Evolutionary conservation across 2,113 vertebrate species (phyloP), one percentile per base, ranked within the genome.

Genomic region (Zosterops pallidus): DNA sequence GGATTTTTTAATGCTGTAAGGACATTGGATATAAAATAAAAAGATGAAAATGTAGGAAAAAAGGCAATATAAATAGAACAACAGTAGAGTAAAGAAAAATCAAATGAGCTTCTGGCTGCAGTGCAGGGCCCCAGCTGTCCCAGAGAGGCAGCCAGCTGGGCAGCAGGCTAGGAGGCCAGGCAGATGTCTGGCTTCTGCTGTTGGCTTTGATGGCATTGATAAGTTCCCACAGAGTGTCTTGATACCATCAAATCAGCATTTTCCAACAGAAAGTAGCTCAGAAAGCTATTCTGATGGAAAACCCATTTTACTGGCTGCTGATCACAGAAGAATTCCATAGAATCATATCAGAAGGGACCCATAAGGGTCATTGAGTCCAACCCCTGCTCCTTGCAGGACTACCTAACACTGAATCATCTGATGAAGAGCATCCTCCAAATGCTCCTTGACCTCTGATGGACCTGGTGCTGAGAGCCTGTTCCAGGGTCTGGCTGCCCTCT

Each of bases 121-220:
- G 80, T 4, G 1, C 2, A 5, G 60, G 22, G 56, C 26, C 76
- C 80, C 91, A 97, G 94, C 89, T 95, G 89, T 82, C 91, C 95
- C 72, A 75, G 62, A 44, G 74, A 94, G 44, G 46, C 77, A 78
- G 89, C 94, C 86, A 95, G 89, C 60, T 94, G 86, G 89, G 93
- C 89, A 95, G 89, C 95, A 89, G 72, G 83, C 84, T 53, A 53
- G 56, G 74, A 72, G 78, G 82, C 89, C 29, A 19, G 91, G 86
- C 94, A 94, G 93, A 94, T 96, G 81, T 79, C 94, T 95, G 94
- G 91, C 91, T 94, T 91, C 84, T 94, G 74, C 56, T 78, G 77
- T 35, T 2, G 2, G 92, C 86, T 94, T 83, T 86, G 89, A 72
- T 94, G 86, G 89, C 81, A 64, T 10, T 64, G 89, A 79, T 39